These are phyloP conservation scores for Hycleus cichorii DNA, from an alignment of 1,140 invertebrate genomes.

Conservation along the genomic window DNA sequence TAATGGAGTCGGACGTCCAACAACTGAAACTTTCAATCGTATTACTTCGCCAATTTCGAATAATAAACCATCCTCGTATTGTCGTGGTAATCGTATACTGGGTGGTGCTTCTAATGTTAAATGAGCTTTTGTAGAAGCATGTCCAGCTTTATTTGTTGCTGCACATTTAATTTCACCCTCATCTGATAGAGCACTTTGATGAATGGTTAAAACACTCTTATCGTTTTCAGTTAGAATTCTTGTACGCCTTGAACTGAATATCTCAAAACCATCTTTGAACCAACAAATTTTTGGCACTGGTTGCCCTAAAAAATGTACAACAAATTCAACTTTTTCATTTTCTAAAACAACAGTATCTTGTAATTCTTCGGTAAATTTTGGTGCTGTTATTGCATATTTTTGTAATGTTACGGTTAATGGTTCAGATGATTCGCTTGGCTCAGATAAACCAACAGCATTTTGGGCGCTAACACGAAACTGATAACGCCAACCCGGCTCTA, in stretches of 20 bases:
- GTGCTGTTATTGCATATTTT: conserved; percentile 55
- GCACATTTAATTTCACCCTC: conserved; percentile 85
- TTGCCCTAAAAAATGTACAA: conserved; percentile 70
- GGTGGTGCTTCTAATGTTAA: conserved; percentile 74
- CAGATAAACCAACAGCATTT: conserved; percentile 74
- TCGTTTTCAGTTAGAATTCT: conserved; percentile 70
- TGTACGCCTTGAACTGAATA: conserved; percentile 73
- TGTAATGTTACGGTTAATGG: conserved; percentile 67
- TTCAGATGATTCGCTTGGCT: conserved; percentile 70
- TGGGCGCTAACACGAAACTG: conserved; percentile 83
- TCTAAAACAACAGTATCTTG: conserved; percentile 60
- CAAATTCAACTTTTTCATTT: conserved; percentile 77
- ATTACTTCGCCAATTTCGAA: conserved; percentile 37
- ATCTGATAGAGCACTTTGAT: conserved; percentile 68
- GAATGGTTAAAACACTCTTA: conserved; percentile 70
- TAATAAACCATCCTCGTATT: conserved; percentile 67
- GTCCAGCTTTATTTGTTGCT: conserved; percentile 74
- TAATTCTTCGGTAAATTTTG: conserved; percentile 60
- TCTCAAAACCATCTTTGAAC: conserved; percentile 85
- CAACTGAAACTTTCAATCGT: conserved; percentile 53
- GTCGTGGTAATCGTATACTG: conserved; percentile 64
- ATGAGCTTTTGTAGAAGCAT: conserved; percentile 63
- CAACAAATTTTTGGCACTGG: conserved; percentile 84
- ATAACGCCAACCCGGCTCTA: conserved; percentile 81
- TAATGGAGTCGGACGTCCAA: conserved; percentile 74